Evolutionary conservation across 2,888 invertebrate species (phyloP).

Genomic region (Cosmorhoe ocellata): DNA sequence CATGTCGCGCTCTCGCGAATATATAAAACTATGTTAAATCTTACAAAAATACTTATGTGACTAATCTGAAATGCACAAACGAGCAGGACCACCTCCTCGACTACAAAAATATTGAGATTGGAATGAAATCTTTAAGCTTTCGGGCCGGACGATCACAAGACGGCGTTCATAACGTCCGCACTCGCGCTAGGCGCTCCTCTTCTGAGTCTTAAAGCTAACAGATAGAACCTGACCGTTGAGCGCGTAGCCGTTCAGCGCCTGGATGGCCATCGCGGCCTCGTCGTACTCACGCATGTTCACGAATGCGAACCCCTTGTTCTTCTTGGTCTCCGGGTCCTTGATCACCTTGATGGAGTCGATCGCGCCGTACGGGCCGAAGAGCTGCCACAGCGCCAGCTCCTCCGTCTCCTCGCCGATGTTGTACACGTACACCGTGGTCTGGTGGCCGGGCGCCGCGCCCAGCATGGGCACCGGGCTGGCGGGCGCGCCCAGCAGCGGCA

Average conservation of each 20-base stretch:
- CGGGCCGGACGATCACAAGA: conserved; percentile 70
- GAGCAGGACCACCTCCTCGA: conserved; percentile 74
- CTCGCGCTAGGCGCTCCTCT: conserved; percentile 73
- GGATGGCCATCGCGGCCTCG: conserved; percentile 80
- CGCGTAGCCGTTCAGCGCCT: conserved; percentile 79
- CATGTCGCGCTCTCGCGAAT: conserved; percentile 79
- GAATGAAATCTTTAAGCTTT: conserved; percentile 80
- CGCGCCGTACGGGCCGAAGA: conserved; percentile 79
- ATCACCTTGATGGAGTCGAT: conserved; percentile 81
- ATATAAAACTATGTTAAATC: conserved; percentile 79
- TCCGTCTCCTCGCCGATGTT: conserved; percentile 80
- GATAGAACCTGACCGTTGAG: conserved; percentile 82
- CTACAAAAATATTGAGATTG: conserved; percentile 83
- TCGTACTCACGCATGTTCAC: conserved; percentile 81
- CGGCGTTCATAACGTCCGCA: conserved; percentile 71
- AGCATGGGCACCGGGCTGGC: conserved; percentile 66
- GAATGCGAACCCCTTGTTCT: conserved; percentile 80
- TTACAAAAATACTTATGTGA: conserved; percentile 82
- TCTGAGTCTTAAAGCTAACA: conserved; percentile 82
- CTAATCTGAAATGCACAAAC: conserved; percentile 81
- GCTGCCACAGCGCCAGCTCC: conserved; percentile 78
- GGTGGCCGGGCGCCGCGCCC: conserved; percentile 56
- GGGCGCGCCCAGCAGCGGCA: conserved; percentile 72
- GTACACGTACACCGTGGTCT: conserved; percentile 81
- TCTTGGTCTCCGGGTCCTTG: conserved; percentile 80